Conservation (phyloP, 2,888 invertebrate species). For the Pocota personata region DNA sequence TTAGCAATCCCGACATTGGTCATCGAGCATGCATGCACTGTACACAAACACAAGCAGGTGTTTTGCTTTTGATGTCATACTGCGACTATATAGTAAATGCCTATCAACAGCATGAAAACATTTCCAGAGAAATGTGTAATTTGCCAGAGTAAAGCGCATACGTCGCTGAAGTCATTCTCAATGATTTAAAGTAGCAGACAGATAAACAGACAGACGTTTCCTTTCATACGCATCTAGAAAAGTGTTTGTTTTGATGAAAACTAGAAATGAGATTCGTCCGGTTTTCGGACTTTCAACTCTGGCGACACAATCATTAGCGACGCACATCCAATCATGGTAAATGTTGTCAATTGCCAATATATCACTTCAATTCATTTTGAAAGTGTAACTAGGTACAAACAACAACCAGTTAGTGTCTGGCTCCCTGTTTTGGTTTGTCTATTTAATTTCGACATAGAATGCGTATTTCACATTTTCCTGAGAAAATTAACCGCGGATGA, state of each 20-base stretch:
- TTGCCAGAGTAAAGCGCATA: not conserved
- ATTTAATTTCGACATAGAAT: slow-evolving; percentile 29
- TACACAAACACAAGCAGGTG: not conserved
- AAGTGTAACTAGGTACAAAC: not conserved
- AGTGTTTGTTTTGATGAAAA: not conserved
- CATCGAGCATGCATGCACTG: not conserved
- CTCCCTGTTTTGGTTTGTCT: not conserved
- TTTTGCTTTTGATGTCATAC: not conserved
- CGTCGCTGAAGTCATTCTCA: not conserved
- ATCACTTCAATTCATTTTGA: not conserved
- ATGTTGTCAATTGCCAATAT: not conserved
- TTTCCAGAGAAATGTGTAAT: not conserved
- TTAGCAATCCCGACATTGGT: not conserved
- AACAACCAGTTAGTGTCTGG: not conserved
- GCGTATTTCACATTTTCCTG: not conserved
- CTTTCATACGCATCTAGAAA: not conserved
- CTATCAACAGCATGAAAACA: not conserved
- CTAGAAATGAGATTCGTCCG: not conserved
- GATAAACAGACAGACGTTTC: not conserved
- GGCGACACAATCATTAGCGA: not conserved
- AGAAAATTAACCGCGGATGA: not conserved
- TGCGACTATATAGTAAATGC: not conserved
- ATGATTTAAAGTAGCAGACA: not conserved
- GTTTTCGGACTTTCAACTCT: not conserved
- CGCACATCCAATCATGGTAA: not conserved